Conservation (phyloP, 1,140 invertebrate genomes). For the Plodia interpunctella region DNA sequence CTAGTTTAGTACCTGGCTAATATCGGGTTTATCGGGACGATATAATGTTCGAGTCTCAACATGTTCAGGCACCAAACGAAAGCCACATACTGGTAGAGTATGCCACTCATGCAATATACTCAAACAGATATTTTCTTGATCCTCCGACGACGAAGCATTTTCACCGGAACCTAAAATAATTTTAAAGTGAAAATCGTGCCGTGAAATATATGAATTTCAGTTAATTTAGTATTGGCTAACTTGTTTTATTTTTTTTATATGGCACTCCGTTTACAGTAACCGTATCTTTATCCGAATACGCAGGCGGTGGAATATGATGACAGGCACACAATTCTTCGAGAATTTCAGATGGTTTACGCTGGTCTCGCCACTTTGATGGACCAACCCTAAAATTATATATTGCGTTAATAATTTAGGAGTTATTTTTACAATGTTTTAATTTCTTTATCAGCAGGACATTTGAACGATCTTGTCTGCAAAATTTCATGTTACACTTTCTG, state of each 20-base stretch:
- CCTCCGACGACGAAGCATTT: conserved; percentile 29
- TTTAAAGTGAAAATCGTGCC: too few relatives aligned
- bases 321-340: conserved; percentile 84
- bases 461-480: too few relatives aligned
- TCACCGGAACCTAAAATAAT: conserved; percentile 9
- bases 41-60: conserved; percentile 91
- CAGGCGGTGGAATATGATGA: conserved; percentile 78
- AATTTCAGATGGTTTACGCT: conserved; percentile 84
- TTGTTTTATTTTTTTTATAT: conserved; percentile 29
- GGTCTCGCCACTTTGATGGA: conserved; percentile 89
- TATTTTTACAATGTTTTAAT: too few relatives aligned
- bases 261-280: conserved; percentile 50
- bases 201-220: too few relatives aligned
- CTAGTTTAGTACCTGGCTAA: conserved; percentile 79
- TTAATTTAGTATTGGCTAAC: not conserved
- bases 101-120: conserved; percentile 55
- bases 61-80: conserved; percentile 90
- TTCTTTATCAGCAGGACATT: too few relatives aligned
- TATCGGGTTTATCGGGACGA: conserved; percentile 85
- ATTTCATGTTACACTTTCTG: too few relatives aligned
- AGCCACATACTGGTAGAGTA: conserved; percentile 79
- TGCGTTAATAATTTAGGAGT: too few relatives aligned
- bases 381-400: conserved; percentile 71
- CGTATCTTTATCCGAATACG: conserved; percentile 42
- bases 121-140: conserved; percentile 58